Evolutionary conservation across 2,113 vertebrate genomes (phyloP).

Genomic region (Aplodontia rufa): DNA sequence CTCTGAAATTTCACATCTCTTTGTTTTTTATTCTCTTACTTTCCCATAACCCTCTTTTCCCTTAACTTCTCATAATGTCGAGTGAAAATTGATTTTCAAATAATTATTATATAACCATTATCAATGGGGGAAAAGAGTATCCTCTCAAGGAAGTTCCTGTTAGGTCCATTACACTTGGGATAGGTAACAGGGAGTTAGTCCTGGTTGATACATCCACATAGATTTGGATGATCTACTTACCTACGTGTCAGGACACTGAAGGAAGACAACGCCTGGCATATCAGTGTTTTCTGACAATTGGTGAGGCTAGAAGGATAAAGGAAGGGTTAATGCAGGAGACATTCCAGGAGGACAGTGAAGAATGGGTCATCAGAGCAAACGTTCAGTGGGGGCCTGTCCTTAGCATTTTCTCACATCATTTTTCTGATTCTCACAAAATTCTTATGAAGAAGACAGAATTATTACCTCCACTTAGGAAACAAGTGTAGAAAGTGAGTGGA

Average conservation of each 20-base stretch:
- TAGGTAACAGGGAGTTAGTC: background rate
- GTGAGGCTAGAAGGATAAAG: background rate
- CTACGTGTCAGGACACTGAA: background rate
- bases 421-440: background rate
- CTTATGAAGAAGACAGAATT: background rate
- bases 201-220: background rate
- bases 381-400: background rate
- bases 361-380: background rate
- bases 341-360: background rate
- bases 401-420: background rate
- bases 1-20: background rate
- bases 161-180: background rate
- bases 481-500: background rate
- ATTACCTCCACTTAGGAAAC: background rate
- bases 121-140: background rate
- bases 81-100: background rate
- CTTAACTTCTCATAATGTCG: constrained; percentile 8
- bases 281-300: background rate
- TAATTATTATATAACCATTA: background rate
- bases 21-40: background rate
- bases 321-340: background rate
- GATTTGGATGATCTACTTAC: background rate
- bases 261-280: background rate
- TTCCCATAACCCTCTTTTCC: background rate
- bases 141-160: background rate